These are phyloP conservation scores for Megaceryle alcyon DNA, from an alignment of 2,797 vertebrate genomes.

Conservation along the genomic window DNA sequence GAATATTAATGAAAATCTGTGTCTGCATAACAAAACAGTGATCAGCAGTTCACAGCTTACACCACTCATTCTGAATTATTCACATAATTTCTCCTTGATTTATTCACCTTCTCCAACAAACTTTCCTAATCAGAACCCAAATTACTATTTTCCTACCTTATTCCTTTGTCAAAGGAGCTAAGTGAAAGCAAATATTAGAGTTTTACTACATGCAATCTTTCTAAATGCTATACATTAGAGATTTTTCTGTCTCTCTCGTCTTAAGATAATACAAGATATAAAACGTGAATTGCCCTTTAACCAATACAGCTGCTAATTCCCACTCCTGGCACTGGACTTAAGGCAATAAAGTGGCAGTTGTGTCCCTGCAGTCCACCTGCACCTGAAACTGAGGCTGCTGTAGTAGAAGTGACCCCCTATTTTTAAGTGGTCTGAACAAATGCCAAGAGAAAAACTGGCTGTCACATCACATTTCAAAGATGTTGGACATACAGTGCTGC, in stretches of 20 bases:
- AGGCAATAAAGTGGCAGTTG: neutral
- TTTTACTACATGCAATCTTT: neutral
- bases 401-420: neutral
- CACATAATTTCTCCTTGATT: neutral
- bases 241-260: neutral
- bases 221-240: neutral
- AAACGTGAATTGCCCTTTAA: neutral
- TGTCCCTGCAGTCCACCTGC: neutral
- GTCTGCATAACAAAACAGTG: neutral
- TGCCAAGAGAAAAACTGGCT: accelerated
- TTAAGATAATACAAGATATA: neutral
- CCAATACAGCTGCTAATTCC: neutral
- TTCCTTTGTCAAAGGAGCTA: neutral
- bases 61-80: neutral
- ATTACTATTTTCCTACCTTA: neutral
- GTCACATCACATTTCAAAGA: neutral
- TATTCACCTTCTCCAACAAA: neutral
- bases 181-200: neutral
- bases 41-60: neutral
- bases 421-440: neutral
- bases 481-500: neutral
- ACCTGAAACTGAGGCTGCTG: neutral
- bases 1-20: constrained; percentile 23
- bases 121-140: neutral
- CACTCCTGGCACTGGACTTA: neutral